phyloP scores from a whole-genome alignment of 2,797 vertebrate species.

The Pangasius larnaudii region DNA sequence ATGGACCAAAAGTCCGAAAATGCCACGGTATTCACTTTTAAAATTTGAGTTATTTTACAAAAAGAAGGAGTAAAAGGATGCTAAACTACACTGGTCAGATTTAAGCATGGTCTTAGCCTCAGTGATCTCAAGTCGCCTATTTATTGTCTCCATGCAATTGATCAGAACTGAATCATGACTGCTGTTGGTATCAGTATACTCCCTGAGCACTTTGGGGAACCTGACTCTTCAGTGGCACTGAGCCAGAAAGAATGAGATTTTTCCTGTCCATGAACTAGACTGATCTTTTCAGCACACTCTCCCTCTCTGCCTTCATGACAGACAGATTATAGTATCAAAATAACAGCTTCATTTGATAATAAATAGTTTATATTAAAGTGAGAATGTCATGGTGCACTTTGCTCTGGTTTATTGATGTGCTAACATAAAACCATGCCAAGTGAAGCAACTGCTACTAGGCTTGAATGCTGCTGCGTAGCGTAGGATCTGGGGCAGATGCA shows the following conservation, averaged over 20 bases:
- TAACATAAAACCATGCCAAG: conserved; percentile 36
- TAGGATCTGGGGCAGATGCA: conserved; percentile 23
- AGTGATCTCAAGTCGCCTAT: background rate
- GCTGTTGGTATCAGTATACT: background rate
- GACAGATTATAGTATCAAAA: background rate
- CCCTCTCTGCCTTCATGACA: background rate
- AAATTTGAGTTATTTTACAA: background rate
- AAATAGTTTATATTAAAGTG: conserved; percentile 18
- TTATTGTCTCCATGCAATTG: background rate
- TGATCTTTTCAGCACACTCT: background rate
- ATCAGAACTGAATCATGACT: conserved; percentile 31
- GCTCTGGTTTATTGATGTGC: conserved; percentile 24
- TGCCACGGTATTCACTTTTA: background rate
- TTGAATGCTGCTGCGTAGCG: conserved; percentile 7
- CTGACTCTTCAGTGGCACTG: conserved; percentile 10
- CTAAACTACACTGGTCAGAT: background rate
- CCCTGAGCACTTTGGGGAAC: conserved; percentile 1
- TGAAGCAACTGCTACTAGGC: conserved; percentile 24
- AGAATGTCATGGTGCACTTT: background rate
- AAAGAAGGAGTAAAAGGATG: background rate
- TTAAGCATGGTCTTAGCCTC: background rate
- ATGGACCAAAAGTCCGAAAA: background rate
- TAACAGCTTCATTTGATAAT: background rate
- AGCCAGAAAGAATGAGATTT: conserved; percentile 23
- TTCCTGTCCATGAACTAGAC: conserved; percentile 13